These are phyloP conservation scores for Otocyon megalotis DNA, from an alignment of 2,113 vertebrate genomes.

Conservation along the genomic window DNA sequence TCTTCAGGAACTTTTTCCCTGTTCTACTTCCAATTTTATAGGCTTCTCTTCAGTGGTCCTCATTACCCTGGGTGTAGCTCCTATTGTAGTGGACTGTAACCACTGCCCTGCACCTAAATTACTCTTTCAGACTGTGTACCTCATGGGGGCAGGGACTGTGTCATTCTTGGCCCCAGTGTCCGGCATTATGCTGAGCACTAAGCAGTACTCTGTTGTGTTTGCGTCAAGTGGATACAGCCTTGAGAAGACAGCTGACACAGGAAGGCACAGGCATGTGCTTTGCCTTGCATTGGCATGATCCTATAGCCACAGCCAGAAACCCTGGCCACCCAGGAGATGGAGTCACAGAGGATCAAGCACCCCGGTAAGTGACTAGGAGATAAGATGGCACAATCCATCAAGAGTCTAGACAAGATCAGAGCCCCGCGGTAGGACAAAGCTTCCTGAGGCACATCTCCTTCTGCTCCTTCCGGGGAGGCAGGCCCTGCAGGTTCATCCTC, in stretches of 20 bases:
- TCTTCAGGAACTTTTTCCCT: not conserved
- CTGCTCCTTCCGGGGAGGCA: not conserved
- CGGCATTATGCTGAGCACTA: not conserved
- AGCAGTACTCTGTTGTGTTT: not conserved
- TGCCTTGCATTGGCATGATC: not conserved
- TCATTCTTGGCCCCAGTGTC: not conserved
- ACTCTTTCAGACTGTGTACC: not conserved
- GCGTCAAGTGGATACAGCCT: not conserved
- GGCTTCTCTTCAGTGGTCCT: not conserved
- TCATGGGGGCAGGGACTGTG: not conserved
- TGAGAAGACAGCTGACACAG: not conserved
- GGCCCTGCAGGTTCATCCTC: not conserved
- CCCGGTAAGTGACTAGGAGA: not conserved
- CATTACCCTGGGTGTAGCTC: too few relatives aligned
- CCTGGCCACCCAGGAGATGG: not conserved
- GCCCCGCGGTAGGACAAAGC: too few relatives aligned
- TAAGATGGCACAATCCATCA: not conserved
- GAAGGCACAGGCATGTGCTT: not conserved
- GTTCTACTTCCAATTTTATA: not conserved
- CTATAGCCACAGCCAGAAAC: not conserved
- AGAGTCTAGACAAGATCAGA: not conserved
- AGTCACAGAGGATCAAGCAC: not conserved
- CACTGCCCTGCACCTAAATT: not conserved
- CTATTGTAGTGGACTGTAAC: not conserved
- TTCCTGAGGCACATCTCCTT: not conserved